Conservation (phyloP, 2,888 invertebrate genomes). For the Tromatobia lineatoria region DNA sequence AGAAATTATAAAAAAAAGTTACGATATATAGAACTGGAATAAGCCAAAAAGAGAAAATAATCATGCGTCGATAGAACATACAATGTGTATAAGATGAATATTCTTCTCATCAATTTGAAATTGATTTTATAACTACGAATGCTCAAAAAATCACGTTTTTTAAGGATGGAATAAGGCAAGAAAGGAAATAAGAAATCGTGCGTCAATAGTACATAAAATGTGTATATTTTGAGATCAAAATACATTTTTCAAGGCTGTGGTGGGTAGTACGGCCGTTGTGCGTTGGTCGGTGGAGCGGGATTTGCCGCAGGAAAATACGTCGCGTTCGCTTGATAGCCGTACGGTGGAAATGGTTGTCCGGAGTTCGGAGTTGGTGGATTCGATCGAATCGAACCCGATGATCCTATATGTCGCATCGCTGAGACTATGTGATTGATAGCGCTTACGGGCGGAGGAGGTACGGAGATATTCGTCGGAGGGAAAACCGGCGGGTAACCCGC, state of each 20-base stretch:
- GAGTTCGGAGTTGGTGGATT: slow-evolving; percentile 75
- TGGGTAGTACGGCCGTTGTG: slow-evolving; percentile 81
- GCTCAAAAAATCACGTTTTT: too few relatives aligned
- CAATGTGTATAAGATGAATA: too few relatives aligned
- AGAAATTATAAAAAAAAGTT: too few relatives aligned
- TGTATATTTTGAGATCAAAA: slow-evolving; percentile 50
- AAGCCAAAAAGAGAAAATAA: too few relatives aligned
- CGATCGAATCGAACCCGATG: slow-evolving; percentile 75
- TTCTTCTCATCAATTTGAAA: too few relatives aligned
- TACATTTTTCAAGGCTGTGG: slow-evolving; percentile 75
- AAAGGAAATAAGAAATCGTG: too few relatives aligned
- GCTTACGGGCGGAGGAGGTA: slow-evolving; percentile 83
- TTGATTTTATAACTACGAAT: too few relatives aligned
- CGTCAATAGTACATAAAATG: slow-evolving; percentile 50
- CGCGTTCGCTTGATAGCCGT: slow-evolving; percentile 80
- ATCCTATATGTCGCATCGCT: slow-evolving; percentile 78
- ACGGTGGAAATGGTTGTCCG: slow-evolving; percentile 78
- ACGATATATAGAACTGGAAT: too few relatives aligned
- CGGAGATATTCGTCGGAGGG: slow-evolving; percentile 82
- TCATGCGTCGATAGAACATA: too few relatives aligned
- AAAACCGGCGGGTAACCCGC: slow-evolving; percentile 82
- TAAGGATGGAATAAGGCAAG: too few relatives aligned
- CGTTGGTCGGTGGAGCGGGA: slow-evolving; percentile 77
- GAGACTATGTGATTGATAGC: slow-evolving; percentile 82
- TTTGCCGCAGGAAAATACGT: slow-evolving; percentile 80